These are phyloP conservation scores for Halcyon smyrnensis DNA, from an alignment of 2,797 vertebrate species.

Conservation along the genomic window DNA sequence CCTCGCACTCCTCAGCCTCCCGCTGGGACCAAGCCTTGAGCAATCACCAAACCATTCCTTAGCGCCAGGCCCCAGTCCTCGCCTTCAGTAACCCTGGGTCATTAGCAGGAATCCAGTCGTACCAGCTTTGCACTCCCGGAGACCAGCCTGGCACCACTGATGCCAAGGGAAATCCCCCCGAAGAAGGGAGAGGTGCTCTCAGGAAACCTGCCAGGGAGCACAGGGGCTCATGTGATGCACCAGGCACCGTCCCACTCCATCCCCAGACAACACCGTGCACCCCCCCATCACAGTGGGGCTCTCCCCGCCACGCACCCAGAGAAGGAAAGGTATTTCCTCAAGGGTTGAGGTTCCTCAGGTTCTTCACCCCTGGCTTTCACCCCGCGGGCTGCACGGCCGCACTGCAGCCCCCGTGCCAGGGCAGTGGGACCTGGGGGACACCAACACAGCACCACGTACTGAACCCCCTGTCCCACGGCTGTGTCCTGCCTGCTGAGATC, in stretches of 20 bases:
- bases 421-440: neutral
- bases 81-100: neutral
- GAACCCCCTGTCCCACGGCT: neutral
- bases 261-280: neutral
- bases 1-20: neutral
- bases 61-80: neutral
- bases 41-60: neutral
- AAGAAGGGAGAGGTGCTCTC: neutral
- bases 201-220: neutral
- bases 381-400: neutral
- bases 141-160: accelerated
- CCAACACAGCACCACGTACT: accelerated
- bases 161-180: accelerated
- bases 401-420: accelerated
- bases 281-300: neutral
- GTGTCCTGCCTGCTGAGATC: too few species aligned
- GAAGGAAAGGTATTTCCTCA: neutral
- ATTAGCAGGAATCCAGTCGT: neutral
- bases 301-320: accelerated
- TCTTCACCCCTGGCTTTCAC: neutral
- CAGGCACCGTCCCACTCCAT: neutral
- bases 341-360: neutral
- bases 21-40: neutral
- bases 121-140: neutral
- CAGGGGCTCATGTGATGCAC: neutral